Conservation (phyloP, 2,888 invertebrate species). For the Thera obeliscata region DNA sequence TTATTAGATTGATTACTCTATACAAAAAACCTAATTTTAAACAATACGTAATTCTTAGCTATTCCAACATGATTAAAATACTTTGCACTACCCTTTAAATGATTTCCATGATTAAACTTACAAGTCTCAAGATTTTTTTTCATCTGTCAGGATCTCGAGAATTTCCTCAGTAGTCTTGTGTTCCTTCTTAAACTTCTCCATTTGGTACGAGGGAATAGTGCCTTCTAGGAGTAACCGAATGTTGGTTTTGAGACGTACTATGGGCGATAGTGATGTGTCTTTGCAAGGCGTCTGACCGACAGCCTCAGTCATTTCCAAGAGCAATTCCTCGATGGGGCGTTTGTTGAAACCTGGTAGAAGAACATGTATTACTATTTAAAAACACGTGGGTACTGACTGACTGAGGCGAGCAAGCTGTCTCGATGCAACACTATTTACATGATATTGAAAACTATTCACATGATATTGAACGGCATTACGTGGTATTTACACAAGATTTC, state of each 20-base stretch:
- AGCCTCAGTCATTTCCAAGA: conserved; percentile 90
- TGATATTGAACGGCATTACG: not conserved
- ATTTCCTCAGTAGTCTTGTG: conserved; percentile 91
- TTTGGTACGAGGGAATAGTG: conserved; percentile 91
- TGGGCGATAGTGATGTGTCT: conserved; percentile 81
- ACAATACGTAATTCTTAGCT: not conserved
- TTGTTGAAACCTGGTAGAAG: conserved; percentile 83
- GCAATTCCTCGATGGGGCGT: conserved; percentile 91
- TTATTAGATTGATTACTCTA: too few relatives aligned
- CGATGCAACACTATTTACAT: conserved; percentile 1
- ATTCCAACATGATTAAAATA: conserved; percentile 2
- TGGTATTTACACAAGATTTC: conserved; percentile 1
- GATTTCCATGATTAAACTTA: conserved; percentile 11
- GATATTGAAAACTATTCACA: conserved; percentile 6
- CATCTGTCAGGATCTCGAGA: conserved; percentile 88
- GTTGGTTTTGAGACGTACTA: conserved; percentile 88
- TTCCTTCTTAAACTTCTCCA: conserved; percentile 90
- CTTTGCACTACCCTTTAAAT: conserved; percentile 16
- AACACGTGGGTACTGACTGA: conserved; percentile 11
- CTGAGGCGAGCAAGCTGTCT: conserved; percentile 1
- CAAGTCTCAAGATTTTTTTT: conserved; percentile 55
- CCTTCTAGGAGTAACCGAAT: conserved; percentile 91
- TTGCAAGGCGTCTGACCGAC: conserved; percentile 88
- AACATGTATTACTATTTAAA: conserved; percentile 36
- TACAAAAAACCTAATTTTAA: not conserved